Conservation (phyloP, 2,113 vertebrate species). For the Pipra filicauda region DNA sequence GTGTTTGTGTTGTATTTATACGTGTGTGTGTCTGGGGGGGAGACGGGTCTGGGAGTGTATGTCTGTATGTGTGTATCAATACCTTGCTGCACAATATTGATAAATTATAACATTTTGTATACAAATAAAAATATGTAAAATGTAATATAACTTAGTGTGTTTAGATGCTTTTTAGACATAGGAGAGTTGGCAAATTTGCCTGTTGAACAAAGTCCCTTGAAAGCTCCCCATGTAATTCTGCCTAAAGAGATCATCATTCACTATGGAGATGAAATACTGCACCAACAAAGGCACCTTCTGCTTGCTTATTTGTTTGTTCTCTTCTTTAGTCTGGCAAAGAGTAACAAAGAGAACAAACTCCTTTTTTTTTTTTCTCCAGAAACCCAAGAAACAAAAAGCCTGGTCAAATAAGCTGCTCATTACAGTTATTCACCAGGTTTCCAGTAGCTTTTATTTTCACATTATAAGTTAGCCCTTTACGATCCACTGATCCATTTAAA, state of each 20-base stretch:
- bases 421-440: background rate
- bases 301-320: background rate
- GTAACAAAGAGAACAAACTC: background rate
- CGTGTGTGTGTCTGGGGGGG: background rate
- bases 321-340: background rate
- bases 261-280: constrained; percentile 8
- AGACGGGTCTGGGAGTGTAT: background rate
- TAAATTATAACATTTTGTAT: constrained; percentile 79
- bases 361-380: background rate
- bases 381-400: background rate
- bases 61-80: constrained; percentile 53
- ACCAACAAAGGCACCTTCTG: background rate
- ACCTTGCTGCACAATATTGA: constrained; percentile 73
- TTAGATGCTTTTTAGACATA: constrained; percentile 12
- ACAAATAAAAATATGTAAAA: constrained; percentile 72
- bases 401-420: background rate
- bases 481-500: background rate
- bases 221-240: background rate
- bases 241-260: background rate
- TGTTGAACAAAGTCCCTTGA: background rate
- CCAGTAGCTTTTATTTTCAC: background rate
- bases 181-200: background rate
- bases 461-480: background rate
- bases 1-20: constrained; percentile 55
- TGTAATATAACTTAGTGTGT: background rate